A percentile compares a stretch with the other conserved stretches of the same genome.
phyloP scores from a whole-genome alignment of 2,888 invertebrate genomes.

The Phoenoteleia sp. region DNA sequence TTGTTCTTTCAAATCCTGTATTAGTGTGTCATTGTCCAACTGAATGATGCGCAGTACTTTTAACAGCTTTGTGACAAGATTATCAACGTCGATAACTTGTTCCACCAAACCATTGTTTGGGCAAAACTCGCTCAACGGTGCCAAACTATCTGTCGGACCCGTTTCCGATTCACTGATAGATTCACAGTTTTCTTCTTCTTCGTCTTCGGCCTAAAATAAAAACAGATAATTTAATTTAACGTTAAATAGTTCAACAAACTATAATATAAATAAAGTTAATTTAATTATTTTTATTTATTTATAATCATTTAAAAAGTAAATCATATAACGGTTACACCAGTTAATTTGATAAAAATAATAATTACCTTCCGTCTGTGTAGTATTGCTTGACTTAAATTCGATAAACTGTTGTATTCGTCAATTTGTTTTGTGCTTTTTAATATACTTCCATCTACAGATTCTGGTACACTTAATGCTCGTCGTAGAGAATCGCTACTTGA shows the following conservation, averaged over 20 bases:
- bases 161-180: conserved; percentile 86
- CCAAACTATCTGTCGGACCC: conserved; percentile 85
- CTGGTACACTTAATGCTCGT: conserved; percentile 83
- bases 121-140: conserved; percentile 87
- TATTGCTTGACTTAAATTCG: conserved; percentile 93
- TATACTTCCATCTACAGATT: conserved; percentile 81
- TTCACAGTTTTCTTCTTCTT: conserved; percentile 84
- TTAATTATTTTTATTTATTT: too few species aligned
- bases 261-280: too few species aligned
- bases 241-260: too few species aligned
- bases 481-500: conserved; percentile 88
- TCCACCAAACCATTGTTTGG: conserved; percentile 89
- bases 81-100: conserved; percentile 92
- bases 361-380: conserved; percentile 89
- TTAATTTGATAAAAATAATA: too few species aligned
- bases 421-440: conserved; percentile 77
- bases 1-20: conserved; percentile 90
- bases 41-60: conserved; percentile 92
- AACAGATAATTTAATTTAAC: too few species aligned
- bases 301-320: too few species aligned
- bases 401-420: conserved; percentile 90
- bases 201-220: conserved; percentile 81
- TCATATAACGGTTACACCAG: too few species aligned
- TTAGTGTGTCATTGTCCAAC: conserved; percentile 90
- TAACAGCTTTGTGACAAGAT: conserved; percentile 91